Evolutionary conservation across 2,113 vertebrate genomes (phyloP).

Genomic region (Calypte anna): DNA sequence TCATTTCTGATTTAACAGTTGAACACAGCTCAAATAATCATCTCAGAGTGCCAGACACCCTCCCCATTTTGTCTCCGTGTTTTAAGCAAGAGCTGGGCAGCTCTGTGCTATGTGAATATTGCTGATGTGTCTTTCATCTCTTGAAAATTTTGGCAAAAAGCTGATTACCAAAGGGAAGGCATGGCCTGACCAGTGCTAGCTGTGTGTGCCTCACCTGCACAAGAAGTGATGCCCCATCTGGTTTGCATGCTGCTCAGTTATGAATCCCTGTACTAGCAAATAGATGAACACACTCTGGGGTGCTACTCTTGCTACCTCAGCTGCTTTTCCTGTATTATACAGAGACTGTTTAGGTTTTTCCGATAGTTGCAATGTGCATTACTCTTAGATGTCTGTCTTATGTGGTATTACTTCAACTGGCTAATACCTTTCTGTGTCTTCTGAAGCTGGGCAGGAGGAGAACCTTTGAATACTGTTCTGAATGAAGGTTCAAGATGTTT

Average conservation of each 20-base stretch:
- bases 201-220: background rate
- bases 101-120: background rate
- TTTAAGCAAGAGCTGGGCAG: background rate
- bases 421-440: background rate
- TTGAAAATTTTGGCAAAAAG: no score
- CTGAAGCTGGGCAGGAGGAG: background rate
- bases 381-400: background rate
- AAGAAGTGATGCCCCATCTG: no score
- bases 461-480: background rate
- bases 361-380: background rate
- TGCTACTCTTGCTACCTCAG: background rate
- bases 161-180: background rate
- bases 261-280: background rate
- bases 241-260: background rate
- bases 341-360: background rate
- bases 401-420: background rate
- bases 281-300: background rate
- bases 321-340: background rate
- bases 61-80: rapidly evolving
- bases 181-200: rapidly evolving
- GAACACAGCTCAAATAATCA: background rate
- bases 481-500: background rate
- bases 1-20: background rate
- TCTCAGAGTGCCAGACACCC: background rate
- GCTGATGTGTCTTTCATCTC: background rate